These are phyloP conservation scores for Pomatostomus ruficeps DNA, from an alignment of 2,113 vertebrate species.

Conservation along the genomic window DNA sequence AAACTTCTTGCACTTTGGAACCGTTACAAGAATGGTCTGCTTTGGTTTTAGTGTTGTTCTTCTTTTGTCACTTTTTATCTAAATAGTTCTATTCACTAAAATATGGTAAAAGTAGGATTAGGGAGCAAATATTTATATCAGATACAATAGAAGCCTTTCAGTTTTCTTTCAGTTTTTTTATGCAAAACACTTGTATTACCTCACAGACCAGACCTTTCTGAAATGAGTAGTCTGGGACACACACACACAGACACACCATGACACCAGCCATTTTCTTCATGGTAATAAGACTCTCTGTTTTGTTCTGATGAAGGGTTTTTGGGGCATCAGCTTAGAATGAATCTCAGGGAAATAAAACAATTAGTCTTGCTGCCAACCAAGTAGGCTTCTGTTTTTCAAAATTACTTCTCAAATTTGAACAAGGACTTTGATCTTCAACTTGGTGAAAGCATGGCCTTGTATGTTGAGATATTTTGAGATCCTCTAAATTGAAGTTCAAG, in stretches of 20 bases:
- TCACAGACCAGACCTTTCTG: background rate
- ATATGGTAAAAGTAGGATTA: background rate
- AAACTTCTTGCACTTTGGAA: background rate
- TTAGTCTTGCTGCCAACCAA: background rate
- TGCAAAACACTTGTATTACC: background rate
- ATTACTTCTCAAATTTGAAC: constrained; percentile 11
- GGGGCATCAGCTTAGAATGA: background rate
- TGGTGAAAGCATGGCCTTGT: constrained; percentile 26
- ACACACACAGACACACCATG: background rate
- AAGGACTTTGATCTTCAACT: constrained; percentile 34
- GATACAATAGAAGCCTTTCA: background rate
- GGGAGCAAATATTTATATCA: background rate
- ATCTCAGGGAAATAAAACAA: background rate
- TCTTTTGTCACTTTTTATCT: background rate
- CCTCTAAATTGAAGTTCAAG: constrained; percentile 43
- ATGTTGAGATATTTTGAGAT: constrained; percentile 16
- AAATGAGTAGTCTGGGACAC: background rate
- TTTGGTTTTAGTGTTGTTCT: background rate
- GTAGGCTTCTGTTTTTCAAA: constrained; percentile 15
- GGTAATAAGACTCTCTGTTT: background rate
- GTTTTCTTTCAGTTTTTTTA: background rate
- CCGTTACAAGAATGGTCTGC: background rate
- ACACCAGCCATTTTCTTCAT: background rate
- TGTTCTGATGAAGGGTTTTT: background rate
- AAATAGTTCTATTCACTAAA: background rate